Base-by-base conservation (phyloP, 2,113 vertebrate genomes). In the Oenanthe melanoleuca region DNA sequence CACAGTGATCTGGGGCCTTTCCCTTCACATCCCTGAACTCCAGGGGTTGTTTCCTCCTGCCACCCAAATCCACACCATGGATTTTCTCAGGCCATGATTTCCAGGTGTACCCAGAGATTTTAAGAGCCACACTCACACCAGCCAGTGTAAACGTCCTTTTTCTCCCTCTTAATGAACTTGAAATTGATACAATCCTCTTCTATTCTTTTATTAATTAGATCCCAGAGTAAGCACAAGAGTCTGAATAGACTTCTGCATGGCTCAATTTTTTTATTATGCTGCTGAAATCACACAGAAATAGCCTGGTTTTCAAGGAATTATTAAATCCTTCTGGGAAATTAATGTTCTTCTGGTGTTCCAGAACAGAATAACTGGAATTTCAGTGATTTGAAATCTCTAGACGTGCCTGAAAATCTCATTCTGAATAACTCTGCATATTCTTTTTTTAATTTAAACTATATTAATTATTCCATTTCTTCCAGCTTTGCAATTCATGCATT, bases 1-100 rank as follows among this genome's bases (percentile, higher is more conserved):
- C 29, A 25, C 3, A 0, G 9, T 6, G 8, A 53, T 34, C 50
- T 9, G 26, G 33, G 29, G 42, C 12, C 0, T 0, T 59, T 75
- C 66, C 78, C 56, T 53, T n/a, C 50, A 9, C 8, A 24, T 4
- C 50, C 2, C 0, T 24, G 29, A 5, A 2, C 44, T 75, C 50
- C 8, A 9, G 11, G 6, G 2, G 6, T 24, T 42, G n/a, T 50
- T 73, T 60, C 26, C 55, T 52, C 26, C n/a, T 31, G 33, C 25
- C 29, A 3, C 18, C 6, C 53, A 52, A 55, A 77, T 19, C 49
- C 45, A 5, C 7, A 4, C 16, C 31, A 23, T 0, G 4, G 44
- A 44, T 77, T 49, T 73, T 15, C 65, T 52, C 66, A 79, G 8
- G 33, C 18, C 21, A 38, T 44, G 34, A 55, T 64, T 71, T 85